Percentiles rank a stretch among this genome's conserved stretches.
phyloP scores from a whole-genome alignment of 2,797 vertebrate genomes.

The Acestrorhynchus altus region DNA sequence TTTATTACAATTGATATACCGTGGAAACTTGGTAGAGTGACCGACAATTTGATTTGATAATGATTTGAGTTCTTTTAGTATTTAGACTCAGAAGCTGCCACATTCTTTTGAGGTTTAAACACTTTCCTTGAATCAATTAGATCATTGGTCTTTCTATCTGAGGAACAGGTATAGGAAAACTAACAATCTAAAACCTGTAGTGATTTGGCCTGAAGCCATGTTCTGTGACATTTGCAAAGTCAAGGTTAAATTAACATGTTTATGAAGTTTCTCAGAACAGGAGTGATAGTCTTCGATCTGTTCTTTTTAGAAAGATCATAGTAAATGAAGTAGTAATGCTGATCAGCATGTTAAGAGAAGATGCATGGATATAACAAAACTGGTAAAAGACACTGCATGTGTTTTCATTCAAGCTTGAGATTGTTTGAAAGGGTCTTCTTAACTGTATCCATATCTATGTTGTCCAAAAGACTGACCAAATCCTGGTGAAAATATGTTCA shows the following conservation, averaged over 20 bases:
- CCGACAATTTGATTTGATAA: not conserved
- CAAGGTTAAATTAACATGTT: constrained; percentile 10
- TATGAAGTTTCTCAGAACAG: no score
- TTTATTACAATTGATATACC: not conserved
- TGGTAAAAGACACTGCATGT: no score
- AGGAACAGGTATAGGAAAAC: not conserved
- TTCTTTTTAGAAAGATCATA: no score
- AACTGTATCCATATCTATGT: no score
- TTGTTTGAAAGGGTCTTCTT: no score
- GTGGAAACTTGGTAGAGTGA: not conserved
- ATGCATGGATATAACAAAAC: no score
- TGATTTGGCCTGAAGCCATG: not conserved
- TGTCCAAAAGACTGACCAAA: no score
- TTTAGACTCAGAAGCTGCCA: not conserved
- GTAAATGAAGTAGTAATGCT: no score
- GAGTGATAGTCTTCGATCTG: no score
- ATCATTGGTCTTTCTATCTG: constrained; percentile 7
- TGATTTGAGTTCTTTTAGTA: not conserved
- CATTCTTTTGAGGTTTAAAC: not conserved
- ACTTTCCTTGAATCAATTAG: not conserved
- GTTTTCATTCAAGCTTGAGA: no score
- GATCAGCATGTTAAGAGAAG: no score
- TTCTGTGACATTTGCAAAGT: not conserved
- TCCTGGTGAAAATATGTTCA: no score
- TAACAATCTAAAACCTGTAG: not conserved